Base-by-base conservation (phyloP, 2,113 vertebrate genomes). In the Sturnira hondurensis region DNA sequence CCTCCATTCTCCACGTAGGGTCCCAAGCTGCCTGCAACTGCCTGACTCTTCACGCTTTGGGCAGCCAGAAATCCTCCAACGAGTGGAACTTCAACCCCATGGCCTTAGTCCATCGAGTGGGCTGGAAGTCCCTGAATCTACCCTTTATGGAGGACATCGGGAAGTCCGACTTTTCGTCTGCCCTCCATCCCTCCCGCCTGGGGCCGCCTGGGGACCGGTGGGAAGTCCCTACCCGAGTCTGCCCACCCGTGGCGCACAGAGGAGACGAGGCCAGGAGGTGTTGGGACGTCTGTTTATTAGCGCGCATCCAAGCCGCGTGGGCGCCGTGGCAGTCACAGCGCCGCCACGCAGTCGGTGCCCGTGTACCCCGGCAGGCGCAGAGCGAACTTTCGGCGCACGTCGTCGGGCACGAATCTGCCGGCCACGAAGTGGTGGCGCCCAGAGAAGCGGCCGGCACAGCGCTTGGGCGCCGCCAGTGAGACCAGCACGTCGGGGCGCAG, bases 321-420 rank as follows among this genome's bases (percentile, higher is more conserved):
- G 38, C 19, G 20, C 38, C 47, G 52, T 0, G 58, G 33, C 11
- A 3, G 67, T 98, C 99, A 99, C 97, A 99, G 98, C 82, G 99
- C 98, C 97, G 99, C 98, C 94, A 99, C 98, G 95, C 98, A 99
- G 97, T 99, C 99, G 91, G 99, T 99, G 98, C 99, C 99, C 0
- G 99, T 97, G 96, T 99, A 99, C 7, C 98, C 98, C 0, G 99
- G 99, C 26, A 99, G 98, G 97, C 99, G 99, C 81, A 99, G 98
- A 88, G 99, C 99, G 0, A 99, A 99, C 98, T 99, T 99, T 95
- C 99, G 99, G 98, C 99, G 99, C 97, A 99, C 98, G 33, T 99
- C 99, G 43, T 99, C 99, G 2, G 99, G 99, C 89, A 99, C 98
- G 98, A 99, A 99, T 16, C 99, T 98, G 56, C 99, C 99, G 0